These are phyloP conservation scores for Andrena bicolor DNA, from an alignment of 2,888 invertebrate genomes.

Conservation along the genomic window DNA sequence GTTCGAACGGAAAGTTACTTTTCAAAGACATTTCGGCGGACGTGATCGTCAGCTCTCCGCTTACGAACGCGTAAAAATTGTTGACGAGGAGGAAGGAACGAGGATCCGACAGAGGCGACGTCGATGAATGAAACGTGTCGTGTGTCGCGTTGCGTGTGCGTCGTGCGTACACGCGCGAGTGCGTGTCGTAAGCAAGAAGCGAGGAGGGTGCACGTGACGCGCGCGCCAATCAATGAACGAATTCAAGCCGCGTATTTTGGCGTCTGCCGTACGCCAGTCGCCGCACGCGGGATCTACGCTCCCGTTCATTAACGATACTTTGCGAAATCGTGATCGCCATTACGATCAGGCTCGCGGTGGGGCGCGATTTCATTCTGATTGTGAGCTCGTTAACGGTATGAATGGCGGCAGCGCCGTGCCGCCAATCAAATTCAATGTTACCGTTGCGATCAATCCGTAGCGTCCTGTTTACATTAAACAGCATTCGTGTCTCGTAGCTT, in stretches of 20 bases:
- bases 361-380: conserved; percentile 7
- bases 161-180: conserved; percentile 12
- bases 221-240: conserved; percentile 46
- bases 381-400: conserved; percentile 16
- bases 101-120: not conserved
- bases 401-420: not conserved
- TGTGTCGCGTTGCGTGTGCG: not conserved
- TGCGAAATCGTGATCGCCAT: conserved; percentile 39
- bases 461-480: not conserved
- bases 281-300: conserved; percentile 7
- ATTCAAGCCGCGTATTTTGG: conserved; percentile 57
- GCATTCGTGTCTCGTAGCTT: not conserved
- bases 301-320: conserved; percentile 48
- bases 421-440: not conserved
- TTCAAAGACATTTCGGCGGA: not conserved
- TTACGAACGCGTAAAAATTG: conserved; percentile 1
- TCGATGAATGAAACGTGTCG: conserved; percentile 13
- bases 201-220: conserved; percentile 7
- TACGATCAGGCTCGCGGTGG: not conserved
- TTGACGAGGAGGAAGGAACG: conserved; percentile 18
- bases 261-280: conserved; percentile 21
- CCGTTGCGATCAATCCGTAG: not conserved
- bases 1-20: no score
- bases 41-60: not conserved
- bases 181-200: conserved; percentile 18